Conservation (phyloP, 2,797 vertebrate species). For the Hippoglossus hippoglossus region DNA sequence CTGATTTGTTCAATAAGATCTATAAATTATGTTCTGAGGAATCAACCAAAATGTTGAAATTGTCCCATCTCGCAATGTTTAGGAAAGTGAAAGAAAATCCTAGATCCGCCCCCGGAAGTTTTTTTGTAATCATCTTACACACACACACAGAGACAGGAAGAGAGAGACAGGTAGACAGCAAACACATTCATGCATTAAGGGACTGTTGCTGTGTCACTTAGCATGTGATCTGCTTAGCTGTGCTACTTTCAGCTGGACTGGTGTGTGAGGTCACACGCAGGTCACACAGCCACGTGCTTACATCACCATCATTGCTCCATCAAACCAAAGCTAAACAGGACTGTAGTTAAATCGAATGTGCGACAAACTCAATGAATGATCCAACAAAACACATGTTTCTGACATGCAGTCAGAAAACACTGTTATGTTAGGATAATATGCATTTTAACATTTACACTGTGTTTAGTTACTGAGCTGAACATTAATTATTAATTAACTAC, state of each 20-base stretch:
- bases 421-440: background rate
- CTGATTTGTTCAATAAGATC: no score
- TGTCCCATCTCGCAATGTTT: no score
- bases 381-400: no score
- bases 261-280: background rate
- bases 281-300: background rate
- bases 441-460: background rate
- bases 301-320: background rate
- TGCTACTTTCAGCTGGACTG: no score
- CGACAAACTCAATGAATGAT: no score
- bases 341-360: no score
- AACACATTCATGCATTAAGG: background rate
- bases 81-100: no score
- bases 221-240: background rate
- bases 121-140: background rate
- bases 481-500: slow-evolving; percentile 1
- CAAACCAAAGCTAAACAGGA: background rate
- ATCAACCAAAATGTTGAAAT: no score
- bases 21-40: no score
- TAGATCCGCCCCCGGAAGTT: no score
- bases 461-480: background rate
- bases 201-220: slow-evolving; percentile 20
- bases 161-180: no score
- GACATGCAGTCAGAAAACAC: no score
- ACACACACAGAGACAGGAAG: background rate